Conservation (phyloP, 2,113 vertebrate genomes). For the Neodon shergylaensis region DNA sequence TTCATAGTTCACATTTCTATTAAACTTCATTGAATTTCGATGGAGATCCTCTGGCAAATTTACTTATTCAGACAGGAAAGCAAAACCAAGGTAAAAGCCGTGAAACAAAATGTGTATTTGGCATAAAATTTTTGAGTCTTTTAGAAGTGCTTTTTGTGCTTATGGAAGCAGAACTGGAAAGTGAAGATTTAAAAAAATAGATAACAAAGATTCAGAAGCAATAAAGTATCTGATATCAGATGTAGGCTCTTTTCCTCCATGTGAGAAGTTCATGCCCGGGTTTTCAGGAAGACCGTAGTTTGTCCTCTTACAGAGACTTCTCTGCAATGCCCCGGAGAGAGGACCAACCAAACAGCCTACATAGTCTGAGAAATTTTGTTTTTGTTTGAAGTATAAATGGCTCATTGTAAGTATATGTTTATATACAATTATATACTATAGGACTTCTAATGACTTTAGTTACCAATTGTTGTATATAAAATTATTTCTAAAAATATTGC, state of each 20-base stretch:
- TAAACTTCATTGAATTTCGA: slow-evolving; percentile 8
- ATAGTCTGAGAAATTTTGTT: neutral
- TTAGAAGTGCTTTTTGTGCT: neutral
- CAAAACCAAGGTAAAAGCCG: slow-evolving; percentile 25
- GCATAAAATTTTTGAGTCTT: neutral
- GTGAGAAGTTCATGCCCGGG: neutral
- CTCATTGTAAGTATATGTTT: neutral
- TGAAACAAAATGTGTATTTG: neutral
- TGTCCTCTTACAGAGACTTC: neutral
- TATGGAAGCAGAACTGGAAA: neutral
- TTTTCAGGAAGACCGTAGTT: slow-evolving; percentile 16
- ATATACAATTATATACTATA: neutral
- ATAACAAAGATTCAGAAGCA: slow-evolving; percentile 37
- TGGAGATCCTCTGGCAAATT: neutral
- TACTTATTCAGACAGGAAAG: slow-evolving; percentile 35
- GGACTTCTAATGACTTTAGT: neutral
- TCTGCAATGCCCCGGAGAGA: neutral
- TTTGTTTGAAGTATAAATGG: slow-evolving; percentile 27
- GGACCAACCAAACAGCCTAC: neutral
- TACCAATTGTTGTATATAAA: neutral
- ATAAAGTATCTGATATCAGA: neutral
- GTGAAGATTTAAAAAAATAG: neutral
- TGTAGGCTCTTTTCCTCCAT: neutral
- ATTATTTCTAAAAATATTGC: neutral
- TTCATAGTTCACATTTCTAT: slow-evolving; percentile 30